Evolutionary conservation across 2,888 invertebrate species (phyloP).

Genomic region (Andrena praecox): DNA sequence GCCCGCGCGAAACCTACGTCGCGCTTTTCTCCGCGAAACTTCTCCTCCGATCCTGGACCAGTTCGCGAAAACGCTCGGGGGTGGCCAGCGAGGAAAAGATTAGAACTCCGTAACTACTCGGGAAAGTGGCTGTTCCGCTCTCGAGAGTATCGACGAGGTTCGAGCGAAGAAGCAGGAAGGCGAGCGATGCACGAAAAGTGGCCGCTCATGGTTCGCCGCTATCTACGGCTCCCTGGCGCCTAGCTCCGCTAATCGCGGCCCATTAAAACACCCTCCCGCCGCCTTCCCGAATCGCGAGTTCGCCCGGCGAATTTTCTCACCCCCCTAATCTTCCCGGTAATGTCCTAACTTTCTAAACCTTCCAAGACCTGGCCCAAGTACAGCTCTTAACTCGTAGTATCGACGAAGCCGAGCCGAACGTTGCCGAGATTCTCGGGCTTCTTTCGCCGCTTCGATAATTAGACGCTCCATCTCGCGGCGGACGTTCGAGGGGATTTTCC

Average conservation of each 20-base stretch:
- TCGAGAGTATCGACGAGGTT: conserved; percentile 66
- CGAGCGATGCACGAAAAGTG: conserved; percentile 78
- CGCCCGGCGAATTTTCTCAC: conserved; percentile 80
- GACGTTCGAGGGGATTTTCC: background rate
- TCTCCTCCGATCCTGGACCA: background rate
- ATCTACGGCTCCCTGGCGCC: conserved; percentile 83
- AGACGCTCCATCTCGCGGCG: background rate
- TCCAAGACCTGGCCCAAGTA: conserved; percentile 56
- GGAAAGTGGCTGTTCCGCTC: conserved; percentile 57
- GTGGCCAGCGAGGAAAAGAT: conserved; percentile 48
- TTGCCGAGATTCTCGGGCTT: conserved; percentile 41
- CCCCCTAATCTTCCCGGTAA: conserved; percentile 78
- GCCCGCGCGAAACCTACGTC: background rate
- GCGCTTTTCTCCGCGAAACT: background rate
- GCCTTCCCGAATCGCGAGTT: conserved; percentile 54
- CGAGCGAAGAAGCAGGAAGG: conserved; percentile 62
- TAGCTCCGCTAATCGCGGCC: conserved; percentile 83
- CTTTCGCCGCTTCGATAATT: conserved; percentile 46
- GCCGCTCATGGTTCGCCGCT: conserved; percentile 70
- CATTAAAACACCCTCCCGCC: conserved; percentile 81
- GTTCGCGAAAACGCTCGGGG: background rate
- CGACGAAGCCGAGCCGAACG: conserved; percentile 34
- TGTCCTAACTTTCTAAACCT: conserved; percentile 80
- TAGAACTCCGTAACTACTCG: conserved; percentile 49
- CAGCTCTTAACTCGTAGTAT: conserved; percentile 60